Conservation (phyloP, 1,140 invertebrate genomes). For the Aporrectodea caliginosa region DNA sequence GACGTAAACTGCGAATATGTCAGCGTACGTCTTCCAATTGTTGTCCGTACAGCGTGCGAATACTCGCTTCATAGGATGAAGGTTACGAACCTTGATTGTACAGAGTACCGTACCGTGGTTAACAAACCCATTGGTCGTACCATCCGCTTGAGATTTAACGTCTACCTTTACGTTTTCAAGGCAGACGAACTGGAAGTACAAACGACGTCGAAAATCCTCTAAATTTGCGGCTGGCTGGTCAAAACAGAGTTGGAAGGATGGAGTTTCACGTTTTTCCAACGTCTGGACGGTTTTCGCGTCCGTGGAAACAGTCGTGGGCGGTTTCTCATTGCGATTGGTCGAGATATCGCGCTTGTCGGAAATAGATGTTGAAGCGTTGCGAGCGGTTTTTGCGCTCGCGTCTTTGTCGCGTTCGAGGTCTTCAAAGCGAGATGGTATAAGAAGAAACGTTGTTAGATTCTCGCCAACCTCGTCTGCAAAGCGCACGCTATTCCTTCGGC, state of each 20-base stretch:
- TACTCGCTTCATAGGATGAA: neutral
- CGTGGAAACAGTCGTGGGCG: no score
- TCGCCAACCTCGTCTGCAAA: neutral
- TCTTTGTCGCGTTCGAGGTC: no score
- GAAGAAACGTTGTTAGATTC: neutral
- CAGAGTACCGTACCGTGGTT: neutral
- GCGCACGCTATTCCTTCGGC: neutral
- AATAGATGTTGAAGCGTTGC: neutral
- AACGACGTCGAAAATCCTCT: neutral
- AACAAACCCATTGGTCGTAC: neutral
- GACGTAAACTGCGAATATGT: neutral
- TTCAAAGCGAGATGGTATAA: neutral
- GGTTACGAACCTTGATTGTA: conserved; percentile 4
- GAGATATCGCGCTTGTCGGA: neutral
- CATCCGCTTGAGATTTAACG: no score
- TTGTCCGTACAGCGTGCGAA: conserved; percentile 2
- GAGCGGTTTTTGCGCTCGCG: neutral
- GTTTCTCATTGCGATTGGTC: neutral
- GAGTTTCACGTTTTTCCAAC: no score
- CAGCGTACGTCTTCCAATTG: conserved; percentile 1
- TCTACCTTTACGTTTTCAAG: conserved; percentile 1
- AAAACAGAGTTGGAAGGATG: neutral
- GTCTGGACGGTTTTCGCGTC: no score
- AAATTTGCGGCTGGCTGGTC: neutral
- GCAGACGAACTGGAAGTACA: neutral